A percentile compares a stretch with the other conserved stretches of the same genome.
Evolutionary conservation across 2,113 vertebrate species (phyloP).

Genomic region (Lonchura striata): DNA sequence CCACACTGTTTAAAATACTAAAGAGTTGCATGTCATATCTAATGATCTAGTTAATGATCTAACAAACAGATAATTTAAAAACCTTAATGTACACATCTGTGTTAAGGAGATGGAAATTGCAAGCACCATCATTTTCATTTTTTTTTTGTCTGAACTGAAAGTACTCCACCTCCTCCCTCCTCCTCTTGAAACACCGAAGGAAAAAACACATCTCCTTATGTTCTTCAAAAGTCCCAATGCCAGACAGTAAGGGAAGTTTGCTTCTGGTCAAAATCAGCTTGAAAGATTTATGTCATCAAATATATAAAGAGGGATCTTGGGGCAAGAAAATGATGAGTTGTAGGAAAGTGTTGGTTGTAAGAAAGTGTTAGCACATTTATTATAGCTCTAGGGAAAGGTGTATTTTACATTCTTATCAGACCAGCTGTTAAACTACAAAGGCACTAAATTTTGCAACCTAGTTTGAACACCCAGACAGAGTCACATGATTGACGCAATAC

Average conservation of each 20-base stretch:
- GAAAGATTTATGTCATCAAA: constrained; percentile 73
- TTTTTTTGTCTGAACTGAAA: constrained; percentile 37
- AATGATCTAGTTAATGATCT: neutral
- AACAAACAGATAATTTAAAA: neutral
- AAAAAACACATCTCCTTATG: neutral
- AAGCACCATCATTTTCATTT: neutral
- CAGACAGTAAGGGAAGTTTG: constrained; percentile 41
- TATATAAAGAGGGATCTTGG: constrained; percentile 58
- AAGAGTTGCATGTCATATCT: neutral
- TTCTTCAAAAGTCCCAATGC: neutral
- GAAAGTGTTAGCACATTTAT: constrained; percentile 70
- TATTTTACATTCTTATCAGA: constrained; percentile 66
- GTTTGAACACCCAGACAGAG: constrained; percentile 31
- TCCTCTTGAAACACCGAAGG: neutral
- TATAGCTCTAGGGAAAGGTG: constrained; percentile 69
- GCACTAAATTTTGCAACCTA: neutral
- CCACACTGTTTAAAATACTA: neutral
- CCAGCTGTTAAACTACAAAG: constrained; percentile 65
- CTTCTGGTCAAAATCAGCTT: constrained; percentile 64
- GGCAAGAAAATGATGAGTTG: constrained; percentile 64
- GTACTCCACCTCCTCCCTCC: neutral
- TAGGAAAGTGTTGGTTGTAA: constrained; percentile 56
- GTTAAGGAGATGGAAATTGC: neutral
- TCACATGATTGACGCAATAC: constrained; percentile 21
- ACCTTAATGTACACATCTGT: neutral